phyloP scores from a whole-genome alignment of 1,140 invertebrate genomes.

The Bombus difficillimus region DNA sequence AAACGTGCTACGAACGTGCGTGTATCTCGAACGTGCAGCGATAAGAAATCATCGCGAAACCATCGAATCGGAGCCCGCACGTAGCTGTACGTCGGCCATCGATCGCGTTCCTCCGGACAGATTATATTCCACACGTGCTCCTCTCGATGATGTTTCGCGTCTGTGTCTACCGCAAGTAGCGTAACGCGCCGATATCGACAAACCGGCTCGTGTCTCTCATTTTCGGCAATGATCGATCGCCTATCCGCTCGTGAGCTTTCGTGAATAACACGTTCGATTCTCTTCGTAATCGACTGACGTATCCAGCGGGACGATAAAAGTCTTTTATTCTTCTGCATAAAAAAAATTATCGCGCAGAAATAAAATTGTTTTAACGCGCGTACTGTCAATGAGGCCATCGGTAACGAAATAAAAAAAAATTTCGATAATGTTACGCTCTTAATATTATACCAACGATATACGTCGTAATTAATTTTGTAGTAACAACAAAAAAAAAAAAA shows the following conservation, averaged over 20 bases:
- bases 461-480: too few relatives aligned
- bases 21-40: conserved; percentile 23
- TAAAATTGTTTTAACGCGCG: not conserved
- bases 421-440: too few relatives aligned
- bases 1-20: conserved; percentile 23
- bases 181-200: not conserved
- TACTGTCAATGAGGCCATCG: not conserved
- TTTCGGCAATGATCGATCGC: not conserved
- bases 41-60: conserved; percentile 38
- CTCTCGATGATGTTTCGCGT: not conserved
- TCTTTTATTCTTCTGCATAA: not conserved
- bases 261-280: not conserved
- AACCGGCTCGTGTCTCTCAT: not conserved
- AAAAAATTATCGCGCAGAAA: not conserved
- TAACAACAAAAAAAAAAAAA: too few relatives aligned
- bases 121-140: not conserved
- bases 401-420: not conserved
- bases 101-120: not conserved
- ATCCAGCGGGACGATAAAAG: not conserved
- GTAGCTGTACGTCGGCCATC: not conserved
- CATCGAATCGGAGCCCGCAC: not conserved
- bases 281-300: too few relatives aligned
- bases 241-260: too few relatives aligned
- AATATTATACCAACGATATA: too few relatives aligned
- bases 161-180: too few relatives aligned